Evolutionary conservation across 2,113 vertebrate species (phyloP).

Genomic region (Syngnathus typhle): DNA sequence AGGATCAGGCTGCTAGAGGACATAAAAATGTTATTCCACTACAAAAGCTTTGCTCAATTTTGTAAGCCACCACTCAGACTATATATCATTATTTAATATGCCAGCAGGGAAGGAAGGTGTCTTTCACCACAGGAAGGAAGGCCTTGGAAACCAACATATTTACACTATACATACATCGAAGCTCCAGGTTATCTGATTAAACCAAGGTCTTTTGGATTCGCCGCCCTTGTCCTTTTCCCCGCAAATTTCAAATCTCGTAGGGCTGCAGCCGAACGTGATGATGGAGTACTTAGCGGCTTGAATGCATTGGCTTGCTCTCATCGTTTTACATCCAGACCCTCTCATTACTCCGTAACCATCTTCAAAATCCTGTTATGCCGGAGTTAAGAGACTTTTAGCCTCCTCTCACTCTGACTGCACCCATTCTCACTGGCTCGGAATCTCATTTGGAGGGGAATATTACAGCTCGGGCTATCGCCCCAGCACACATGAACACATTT

Average conservation of each 20-base stretch:
- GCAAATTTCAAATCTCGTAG: conserved; percentile 34
- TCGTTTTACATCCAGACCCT: conserved; percentile 15
- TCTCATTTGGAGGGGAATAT: conserved; percentile 31
- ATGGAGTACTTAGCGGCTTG: conserved; percentile 49
- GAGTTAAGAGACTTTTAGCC: conserved; percentile 10
- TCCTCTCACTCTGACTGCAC: conserved; percentile 10
- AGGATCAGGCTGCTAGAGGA: conserved; percentile 15
- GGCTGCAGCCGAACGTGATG: conserved; percentile 38
- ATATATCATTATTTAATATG: conserved; percentile 14
- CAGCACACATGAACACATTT: conserved; percentile 19
- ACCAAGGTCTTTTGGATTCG: conserved; percentile 23
- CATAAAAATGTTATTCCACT: conserved; percentile 21
- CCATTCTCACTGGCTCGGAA: conserved; percentile 26
- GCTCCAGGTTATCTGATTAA: conserved; percentile 35
- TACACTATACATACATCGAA: conserved; percentile 20
- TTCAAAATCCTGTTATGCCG: conserved; percentile 11
- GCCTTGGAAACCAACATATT: conserved; percentile 36
- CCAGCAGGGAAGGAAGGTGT: conserved; percentile 8
- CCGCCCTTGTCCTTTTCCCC: conserved; percentile 14
- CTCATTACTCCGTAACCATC: conserved; percentile 28
- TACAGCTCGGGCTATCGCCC: conserved; percentile 22
- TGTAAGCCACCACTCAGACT: conserved; percentile 3
- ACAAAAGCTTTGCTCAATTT: conserved; percentile 20
- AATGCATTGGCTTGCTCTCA: conserved; percentile 36
- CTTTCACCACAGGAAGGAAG: conserved; percentile 4